Percentiles rank a stretch among this genome's conserved stretches.
phyloP scores from a whole-genome alignment of 2,888 invertebrate species.

The Sepiola atlantica region DNA sequence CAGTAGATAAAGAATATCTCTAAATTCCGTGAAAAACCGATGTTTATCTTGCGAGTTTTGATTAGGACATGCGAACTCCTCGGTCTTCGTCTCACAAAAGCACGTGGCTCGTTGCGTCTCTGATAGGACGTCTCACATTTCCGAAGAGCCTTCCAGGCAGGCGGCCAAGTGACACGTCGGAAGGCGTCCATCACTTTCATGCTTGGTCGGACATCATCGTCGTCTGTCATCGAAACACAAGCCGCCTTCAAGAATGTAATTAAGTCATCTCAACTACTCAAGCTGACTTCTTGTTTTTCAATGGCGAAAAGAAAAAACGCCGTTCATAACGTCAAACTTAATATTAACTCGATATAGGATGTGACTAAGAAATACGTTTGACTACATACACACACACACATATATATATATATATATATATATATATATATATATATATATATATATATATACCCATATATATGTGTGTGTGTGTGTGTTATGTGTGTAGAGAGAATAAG shows the following conservation, averaged over 20 bases:
- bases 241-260: background rate
- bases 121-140: background rate
- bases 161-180: background rate
- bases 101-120: background rate
- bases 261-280: background rate
- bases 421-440: too few species aligned
- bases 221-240: background rate
- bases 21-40: too few species aligned
- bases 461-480: too few species aligned
- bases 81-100: background rate
- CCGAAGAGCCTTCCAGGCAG: conserved; percentile 14
- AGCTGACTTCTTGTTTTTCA: conserved; percentile 32
- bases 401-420: too few species aligned
- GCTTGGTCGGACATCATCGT: conserved; percentile 2
- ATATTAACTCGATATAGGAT: background rate
- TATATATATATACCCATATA: too few species aligned
- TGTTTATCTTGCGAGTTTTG: background rate
- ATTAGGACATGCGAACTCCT: background rate
- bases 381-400: too few species aligned
- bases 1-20: too few species aligned
- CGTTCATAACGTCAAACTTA: background rate
- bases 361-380: too few species aligned
- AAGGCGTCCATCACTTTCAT: conserved; percentile 32
- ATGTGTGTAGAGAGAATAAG: too few species aligned
- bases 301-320: background rate